Conservation (phyloP, 2,888 invertebrate genomes). For the Hirtodrosophila trivittata region DNA sequence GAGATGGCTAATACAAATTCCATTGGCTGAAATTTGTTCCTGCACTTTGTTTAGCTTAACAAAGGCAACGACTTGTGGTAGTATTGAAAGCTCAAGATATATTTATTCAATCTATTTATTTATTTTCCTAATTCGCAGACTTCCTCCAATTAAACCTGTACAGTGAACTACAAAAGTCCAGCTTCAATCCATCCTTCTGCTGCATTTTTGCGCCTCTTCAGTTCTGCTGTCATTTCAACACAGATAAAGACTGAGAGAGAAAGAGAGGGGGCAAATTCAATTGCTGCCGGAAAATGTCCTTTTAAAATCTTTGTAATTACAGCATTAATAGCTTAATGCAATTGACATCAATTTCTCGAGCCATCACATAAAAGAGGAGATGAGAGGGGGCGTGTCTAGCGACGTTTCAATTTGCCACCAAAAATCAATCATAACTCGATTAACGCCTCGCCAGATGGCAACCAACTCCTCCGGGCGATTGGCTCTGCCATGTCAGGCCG, state of each 20-base stretch:
- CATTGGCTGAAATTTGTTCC: conserved; percentile 38
- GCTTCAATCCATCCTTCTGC: no score
- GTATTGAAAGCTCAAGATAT: background rate
- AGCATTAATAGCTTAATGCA: conserved; percentile 75
- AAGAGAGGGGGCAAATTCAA: conserved; percentile 42
- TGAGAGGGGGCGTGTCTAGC: conserved; percentile 7
- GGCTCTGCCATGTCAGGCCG: background rate
- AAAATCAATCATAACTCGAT: conserved; percentile 75
- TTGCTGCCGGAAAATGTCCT: conserved; percentile 62
- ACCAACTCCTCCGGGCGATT: conserved; percentile 6
- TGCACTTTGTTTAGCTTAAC: conserved; percentile 25
- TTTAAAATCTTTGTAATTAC: conserved; percentile 65
- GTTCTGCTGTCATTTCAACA: conserved; percentile 2
- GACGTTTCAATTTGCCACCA: conserved; percentile 42
- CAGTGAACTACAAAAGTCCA: background rate
- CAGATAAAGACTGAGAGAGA: no score
- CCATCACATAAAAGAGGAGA: conserved; percentile 7
- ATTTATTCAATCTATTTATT: conserved; percentile 40
- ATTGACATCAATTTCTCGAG: conserved; percentile 66
- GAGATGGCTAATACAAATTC: conserved; percentile 56
- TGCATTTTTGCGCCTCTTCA: no score
- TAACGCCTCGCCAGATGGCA: conserved; percentile 51
- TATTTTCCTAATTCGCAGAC: conserved; percentile 29
- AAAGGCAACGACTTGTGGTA: conserved; percentile 17
- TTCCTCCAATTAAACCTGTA: conserved; percentile 33